A percentile compares a stretch with the other conserved stretches of the same genome.
Evolutionary conservation across 2,113 vertebrate genomes (phyloP).

Genomic region (Nyctibius bracteatus): DNA sequence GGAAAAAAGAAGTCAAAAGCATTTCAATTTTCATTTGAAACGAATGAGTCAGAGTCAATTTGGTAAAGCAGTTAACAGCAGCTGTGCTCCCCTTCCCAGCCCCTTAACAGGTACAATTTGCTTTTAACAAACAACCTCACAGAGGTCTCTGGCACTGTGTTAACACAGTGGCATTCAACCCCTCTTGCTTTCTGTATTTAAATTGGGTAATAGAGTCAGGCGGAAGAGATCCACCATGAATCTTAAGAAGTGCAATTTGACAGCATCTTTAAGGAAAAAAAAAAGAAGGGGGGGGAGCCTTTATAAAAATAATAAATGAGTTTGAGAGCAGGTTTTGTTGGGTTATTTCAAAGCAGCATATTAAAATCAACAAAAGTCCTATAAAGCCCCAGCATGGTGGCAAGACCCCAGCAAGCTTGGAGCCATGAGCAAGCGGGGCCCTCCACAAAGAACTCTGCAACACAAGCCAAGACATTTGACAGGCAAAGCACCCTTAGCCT

Average conservation of each 20-base stretch:
- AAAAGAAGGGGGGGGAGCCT: neutral
- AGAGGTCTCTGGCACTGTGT: conserved; percentile 64
- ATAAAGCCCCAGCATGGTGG: neutral
- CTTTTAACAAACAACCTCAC: conserved; percentile 74
- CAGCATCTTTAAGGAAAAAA: neutral
- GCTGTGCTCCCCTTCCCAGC: conserved; percentile 50
- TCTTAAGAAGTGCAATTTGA: conserved; percentile 67
- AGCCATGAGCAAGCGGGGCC: neutral
- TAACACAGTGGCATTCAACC: conserved; percentile 58
- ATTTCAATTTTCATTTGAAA: conserved; percentile 76
- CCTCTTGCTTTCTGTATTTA: conserved; percentile 68
- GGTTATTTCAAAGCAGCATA: neutral
- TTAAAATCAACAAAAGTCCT: neutral
- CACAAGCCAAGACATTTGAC: neutral
- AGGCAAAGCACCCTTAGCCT: neutral
- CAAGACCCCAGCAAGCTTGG: neutral
- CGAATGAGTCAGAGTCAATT: conserved; percentile 73
- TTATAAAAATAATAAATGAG: conserved; percentile 24
- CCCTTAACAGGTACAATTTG: conserved; percentile 76
- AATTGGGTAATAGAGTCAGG: conserved; percentile 66
- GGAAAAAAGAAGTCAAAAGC: conserved; percentile 64
- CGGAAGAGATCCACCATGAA: conserved; percentile 46
- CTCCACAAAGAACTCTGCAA: neutral
- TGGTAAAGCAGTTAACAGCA: conserved; percentile 71
- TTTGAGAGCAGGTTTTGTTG: neutral